Evolutionary conservation across 2,113 vertebrate genomes (phyloP).

Genomic region (Lethenteron camtschaticum): DNA sequence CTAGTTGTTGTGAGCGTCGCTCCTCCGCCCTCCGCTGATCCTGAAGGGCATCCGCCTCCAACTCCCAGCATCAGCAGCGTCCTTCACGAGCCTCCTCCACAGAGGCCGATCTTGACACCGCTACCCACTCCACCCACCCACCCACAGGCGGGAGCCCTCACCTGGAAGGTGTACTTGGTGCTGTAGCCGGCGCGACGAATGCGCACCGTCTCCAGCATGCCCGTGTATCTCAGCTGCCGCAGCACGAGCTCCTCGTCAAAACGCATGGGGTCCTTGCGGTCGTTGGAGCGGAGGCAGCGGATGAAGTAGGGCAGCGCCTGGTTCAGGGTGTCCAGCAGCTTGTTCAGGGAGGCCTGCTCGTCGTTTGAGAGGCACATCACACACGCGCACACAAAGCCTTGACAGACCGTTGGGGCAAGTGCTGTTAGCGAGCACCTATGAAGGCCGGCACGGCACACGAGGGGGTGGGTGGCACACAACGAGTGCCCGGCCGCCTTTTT

Average conservation of each 20-base stretch:
- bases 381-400: no score
- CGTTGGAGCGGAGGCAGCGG: slow-evolving; percentile 5
- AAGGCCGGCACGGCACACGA: no score
- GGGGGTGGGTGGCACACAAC: no score
- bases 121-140: not conserved
- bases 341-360: not conserved
- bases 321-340: slow-evolving; percentile 2
- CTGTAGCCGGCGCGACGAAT: not conserved
- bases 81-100: no score
- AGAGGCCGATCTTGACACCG: no score
- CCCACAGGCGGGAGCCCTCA: not conserved
- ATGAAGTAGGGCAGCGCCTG: slow-evolving; percentile 4
- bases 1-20: no score
- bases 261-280: not conserved
- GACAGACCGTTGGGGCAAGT: no score
- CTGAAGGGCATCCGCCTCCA: no score
- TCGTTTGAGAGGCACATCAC: not conserved
- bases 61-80: no score
- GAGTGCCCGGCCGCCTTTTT: no score
- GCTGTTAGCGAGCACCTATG: no score
- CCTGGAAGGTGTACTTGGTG: slow-evolving; percentile 2
- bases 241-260: slow-evolving; percentile 4
- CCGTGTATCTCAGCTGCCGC: slow-evolving; percentile 5
- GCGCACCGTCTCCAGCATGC: slow-evolving; percentile 1
- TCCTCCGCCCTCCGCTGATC: no score